These are phyloP conservation scores for Oryctes rhinoceros DNA, from an alignment of 1,140 invertebrate species.

Conservation along the genomic window DNA sequence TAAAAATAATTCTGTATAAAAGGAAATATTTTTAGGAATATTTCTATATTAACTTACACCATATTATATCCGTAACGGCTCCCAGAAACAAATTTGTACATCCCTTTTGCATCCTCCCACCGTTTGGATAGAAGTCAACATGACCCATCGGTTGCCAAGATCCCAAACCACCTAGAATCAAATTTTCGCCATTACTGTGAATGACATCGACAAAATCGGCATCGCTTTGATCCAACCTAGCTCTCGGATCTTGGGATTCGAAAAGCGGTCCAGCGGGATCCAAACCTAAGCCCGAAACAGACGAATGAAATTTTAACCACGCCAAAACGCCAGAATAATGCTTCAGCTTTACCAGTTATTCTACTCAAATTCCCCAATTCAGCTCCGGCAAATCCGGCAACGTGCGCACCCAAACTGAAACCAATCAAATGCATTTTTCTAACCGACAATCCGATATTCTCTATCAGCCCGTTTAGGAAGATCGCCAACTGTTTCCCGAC, in stretches of 20 bases:
- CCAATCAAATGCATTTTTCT: slow-evolving; percentile 88
- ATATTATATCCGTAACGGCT: slow-evolving; percentile 88
- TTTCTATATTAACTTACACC: slow-evolving; percentile 72
- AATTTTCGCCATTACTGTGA: slow-evolving; percentile 90
- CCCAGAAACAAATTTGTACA: slow-evolving; percentile 84
- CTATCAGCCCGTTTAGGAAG: slow-evolving; percentile 69
- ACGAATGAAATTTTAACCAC: not conserved
- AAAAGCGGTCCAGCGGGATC: slow-evolving; percentile 92
- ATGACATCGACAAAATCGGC: slow-evolving; percentile 95
- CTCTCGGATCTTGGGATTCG: slow-evolving; percentile 83
- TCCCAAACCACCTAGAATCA: slow-evolving; percentile 84
- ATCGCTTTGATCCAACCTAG: slow-evolving; percentile 82
- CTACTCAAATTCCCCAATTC: slow-evolving; percentile 83
- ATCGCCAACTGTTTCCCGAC: slow-evolving; percentile 90
- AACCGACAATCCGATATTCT: slow-evolving; percentile 68
- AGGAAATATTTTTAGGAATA: too few species aligned
- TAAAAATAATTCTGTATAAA: too few species aligned
- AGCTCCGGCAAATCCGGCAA: slow-evolving; percentile 91
- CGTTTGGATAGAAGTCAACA: slow-evolving; percentile 93
- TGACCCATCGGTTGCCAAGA: slow-evolving; percentile 88
- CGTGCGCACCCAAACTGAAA: slow-evolving; percentile 90
- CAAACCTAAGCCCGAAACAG: slow-evolving; percentile 68
- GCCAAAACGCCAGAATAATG: not conserved
- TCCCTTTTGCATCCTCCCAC: slow-evolving; percentile 88
- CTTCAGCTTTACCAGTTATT: slow-evolving; percentile 76